Base-by-base conservation (phyloP, 1,140 invertebrate genomes). In the Diuraphis noxia region DNA sequence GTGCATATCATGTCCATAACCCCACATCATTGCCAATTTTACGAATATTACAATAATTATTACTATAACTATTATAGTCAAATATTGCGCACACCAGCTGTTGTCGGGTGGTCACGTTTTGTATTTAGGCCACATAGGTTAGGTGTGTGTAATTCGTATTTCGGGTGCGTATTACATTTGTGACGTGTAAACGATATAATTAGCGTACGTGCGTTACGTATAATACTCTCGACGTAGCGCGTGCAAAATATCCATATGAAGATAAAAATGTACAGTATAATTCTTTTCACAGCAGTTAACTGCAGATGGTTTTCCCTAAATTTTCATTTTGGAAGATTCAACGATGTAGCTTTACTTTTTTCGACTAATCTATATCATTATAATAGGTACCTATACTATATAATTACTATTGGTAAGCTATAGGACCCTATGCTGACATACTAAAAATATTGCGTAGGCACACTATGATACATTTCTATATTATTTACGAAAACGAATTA, bases 151-250 rank as follows among this genome's bases (percentile, higher is more conserved):
- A 72, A 72, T 72, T 72, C 56, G 56, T 72, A 72, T 72, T 72
- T 72, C 56, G 56, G 30, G 56, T 72, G 56, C 56, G 56, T 72
- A 72, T 72, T 72, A 72, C 56, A 72, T 72, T 72, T 72, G 56
- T 72, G 56, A 72, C n/a, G 56, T 72, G 56, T 72, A 72, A 72
- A 72, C 56, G 56, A 72, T 72, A 72, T 72, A 72, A 72, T 72
- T 72, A 72, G 56, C n/a, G n/a, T 72, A 72, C 56, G 56, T 72
- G 30, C 56, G n/a, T 72, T 72, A 72, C 13, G 30, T 72, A 72
- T 72, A 72, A 72, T 72, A 72, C 56, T 72, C 56, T 72, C 56
- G 30, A 34, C 13, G 13, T 72, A 63, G 30, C 10, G 56, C 13
- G 5, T 72, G 30, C 56, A 72, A 72, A 72, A n/a, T 72, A 72